Conservation (phyloP, 2,888 invertebrate species). For the Eupithecia subfuscata region DNA sequence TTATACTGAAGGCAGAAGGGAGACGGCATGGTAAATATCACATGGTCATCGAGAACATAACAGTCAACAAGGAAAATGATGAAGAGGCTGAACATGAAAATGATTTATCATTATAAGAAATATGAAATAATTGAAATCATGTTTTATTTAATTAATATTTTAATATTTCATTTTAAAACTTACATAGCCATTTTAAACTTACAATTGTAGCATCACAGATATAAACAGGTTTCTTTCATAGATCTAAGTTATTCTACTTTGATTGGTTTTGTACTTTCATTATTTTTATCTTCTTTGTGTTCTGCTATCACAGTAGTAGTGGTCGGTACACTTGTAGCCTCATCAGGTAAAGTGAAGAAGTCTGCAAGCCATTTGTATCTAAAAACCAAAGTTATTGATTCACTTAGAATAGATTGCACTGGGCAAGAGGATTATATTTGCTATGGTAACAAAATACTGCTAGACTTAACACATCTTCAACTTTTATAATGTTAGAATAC, state of each 20-base stretch:
- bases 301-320: slow-evolving; percentile 42
- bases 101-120: slow-evolving; percentile 34
- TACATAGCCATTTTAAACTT: slow-evolving; percentile 39
- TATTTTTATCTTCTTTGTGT: slow-evolving; percentile 46
- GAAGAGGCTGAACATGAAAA: slow-evolving; percentile 24
- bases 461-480: neutral
- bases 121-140: slow-evolving; percentile 13
- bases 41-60: slow-evolving; percentile 54
- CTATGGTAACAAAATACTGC: neutral
- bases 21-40: slow-evolving; percentile 79
- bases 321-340: slow-evolving; percentile 42
- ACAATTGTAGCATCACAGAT: slow-evolving; percentile 62
- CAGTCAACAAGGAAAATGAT: slow-evolving; percentile 39
- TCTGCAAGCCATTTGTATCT: slow-evolving; percentile 76
- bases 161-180: slow-evolving; percentile 28
- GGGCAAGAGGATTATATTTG: neutral
- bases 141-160: slow-evolving; percentile 30
- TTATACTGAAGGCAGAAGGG: slow-evolving; percentile 85
- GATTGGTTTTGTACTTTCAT: slow-evolving; percentile 43
- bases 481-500: neutral
- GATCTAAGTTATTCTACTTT: slow-evolving; percentile 51
- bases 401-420: neutral
- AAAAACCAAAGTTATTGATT: slow-evolving; percentile 46
- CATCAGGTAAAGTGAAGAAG: slow-evolving; percentile 64
- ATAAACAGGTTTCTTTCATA: slow-evolving; percentile 25